Evolutionary conservation across 2,797 vertebrate species (phyloP).

Genomic region (Sebastiscus albofasciatus): DNA sequence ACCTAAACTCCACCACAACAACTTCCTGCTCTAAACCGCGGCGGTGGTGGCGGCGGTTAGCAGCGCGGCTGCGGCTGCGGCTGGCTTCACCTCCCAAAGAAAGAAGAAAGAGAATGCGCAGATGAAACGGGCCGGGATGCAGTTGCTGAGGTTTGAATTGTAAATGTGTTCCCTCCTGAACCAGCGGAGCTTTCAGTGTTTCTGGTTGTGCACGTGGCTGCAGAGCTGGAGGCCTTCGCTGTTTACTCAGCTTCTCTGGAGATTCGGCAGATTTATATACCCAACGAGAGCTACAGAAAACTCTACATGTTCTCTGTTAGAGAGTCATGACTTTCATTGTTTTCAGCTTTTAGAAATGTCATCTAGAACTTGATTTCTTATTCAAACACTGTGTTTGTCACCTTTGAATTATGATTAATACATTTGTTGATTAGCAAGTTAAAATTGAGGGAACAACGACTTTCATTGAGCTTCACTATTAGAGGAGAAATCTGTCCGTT

Average conservation of each 20-base stretch:
- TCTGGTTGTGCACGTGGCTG: neutral
- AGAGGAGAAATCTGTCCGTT: neutral
- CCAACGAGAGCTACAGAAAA: neutral
- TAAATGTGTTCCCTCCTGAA: neutral
- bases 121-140: neutral
- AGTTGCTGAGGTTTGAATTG: neutral
- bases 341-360: neutral
- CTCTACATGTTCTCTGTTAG: no score
- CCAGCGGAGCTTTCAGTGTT: neutral
- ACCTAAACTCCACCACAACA: slow-evolving; percentile 33
- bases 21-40: slow-evolving; percentile 4
- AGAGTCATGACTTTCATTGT: neutral
- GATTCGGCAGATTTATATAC: neutral
- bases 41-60: neutral
- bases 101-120: neutral
- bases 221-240: neutral
- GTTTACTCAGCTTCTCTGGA: neutral
- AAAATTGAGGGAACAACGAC: neutral
- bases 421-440: neutral
- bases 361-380: neutral
- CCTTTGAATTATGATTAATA: neutral
- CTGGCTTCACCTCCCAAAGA: neutral
- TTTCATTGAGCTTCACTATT: neutral
- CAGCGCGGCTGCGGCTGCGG: neutral
- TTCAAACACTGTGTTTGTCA: neutral